Evolutionary conservation across 2,113 vertebrate genomes (phyloP).

Genomic region (Semnornis frantzii): DNA sequence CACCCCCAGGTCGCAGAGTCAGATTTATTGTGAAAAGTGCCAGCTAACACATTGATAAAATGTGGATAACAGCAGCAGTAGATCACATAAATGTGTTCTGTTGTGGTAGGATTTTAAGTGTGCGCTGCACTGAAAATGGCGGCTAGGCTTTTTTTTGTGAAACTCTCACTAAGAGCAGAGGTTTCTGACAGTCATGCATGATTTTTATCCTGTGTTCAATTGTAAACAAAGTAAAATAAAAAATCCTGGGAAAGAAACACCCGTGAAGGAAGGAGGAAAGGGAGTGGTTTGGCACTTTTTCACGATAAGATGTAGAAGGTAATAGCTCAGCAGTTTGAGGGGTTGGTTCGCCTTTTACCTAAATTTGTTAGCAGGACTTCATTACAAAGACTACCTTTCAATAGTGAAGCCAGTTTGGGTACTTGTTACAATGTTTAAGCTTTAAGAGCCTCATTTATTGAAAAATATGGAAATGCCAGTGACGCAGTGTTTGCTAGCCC

Average conservation of each 20-base stretch:
- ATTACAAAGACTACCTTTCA: background rate
- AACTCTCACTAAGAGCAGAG: fast-evolving
- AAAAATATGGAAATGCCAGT: background rate
- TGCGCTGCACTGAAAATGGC: background rate
- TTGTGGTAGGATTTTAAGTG: background rate
- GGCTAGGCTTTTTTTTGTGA: background rate
- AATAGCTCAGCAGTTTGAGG: background rate
- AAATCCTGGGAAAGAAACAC: background rate
- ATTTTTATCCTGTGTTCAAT: background rate
- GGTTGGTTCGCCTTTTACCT: background rate
- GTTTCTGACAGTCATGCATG: fast-evolving
- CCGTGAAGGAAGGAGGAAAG: background rate
- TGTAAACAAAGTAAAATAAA: background rate
- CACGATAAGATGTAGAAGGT: background rate
- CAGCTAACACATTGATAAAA: background rate
- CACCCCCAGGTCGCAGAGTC: fast-evolving
- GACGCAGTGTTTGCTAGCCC: background rate
- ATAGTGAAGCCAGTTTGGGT: background rate
- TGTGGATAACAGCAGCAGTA: fast-evolving
- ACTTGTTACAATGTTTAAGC: background rate
- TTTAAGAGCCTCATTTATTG: background rate
- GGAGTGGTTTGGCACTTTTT: background rate
- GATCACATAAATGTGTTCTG: background rate
- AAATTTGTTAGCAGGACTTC: background rate
- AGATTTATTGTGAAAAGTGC: background rate